phyloP scores from a whole-genome alignment of 2,888 invertebrate species.

The Dexiosoma caninum region DNA sequence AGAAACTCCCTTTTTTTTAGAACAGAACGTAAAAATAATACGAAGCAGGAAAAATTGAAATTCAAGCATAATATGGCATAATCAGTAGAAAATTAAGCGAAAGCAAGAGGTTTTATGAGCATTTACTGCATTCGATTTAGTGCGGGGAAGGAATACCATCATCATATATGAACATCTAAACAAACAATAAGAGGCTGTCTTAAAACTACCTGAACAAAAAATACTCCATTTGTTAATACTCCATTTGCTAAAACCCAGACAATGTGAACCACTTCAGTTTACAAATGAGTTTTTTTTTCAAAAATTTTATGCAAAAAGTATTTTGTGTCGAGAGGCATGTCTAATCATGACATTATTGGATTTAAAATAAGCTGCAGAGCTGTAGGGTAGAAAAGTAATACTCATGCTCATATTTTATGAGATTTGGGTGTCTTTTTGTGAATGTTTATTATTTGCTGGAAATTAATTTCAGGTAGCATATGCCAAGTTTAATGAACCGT shows the following conservation, averaged over 20 bases:
- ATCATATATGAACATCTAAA: slow-evolving; percentile 22
- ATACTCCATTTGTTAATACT: neutral
- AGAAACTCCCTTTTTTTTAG: slow-evolving; percentile 37
- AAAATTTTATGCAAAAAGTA: neutral
- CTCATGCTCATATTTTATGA: neutral
- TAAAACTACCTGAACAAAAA: slow-evolving; percentile 23
- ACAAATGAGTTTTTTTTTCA: neutral
- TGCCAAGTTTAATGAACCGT: slow-evolving; percentile 58
- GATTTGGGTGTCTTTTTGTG: slow-evolving; percentile 43
- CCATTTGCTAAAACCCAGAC: neutral
- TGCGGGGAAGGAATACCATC: neutral
- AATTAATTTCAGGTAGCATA: slow-evolving; percentile 62
- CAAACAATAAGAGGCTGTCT: neutral
- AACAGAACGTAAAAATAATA: neutral
- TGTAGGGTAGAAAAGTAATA: slow-evolving; percentile 1
- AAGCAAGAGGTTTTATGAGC: neutral
- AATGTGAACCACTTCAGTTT: neutral
- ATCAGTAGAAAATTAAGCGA: slow-evolving; percentile 18
- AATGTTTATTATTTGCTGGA: slow-evolving; percentile 44
- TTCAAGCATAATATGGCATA: slow-evolving; percentile 28
- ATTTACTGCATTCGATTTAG: neutral
- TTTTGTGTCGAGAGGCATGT: slow-evolving; percentile 32
- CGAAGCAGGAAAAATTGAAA: slow-evolving; percentile 8
- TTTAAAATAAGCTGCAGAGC: neutral
- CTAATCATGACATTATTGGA: slow-evolving; percentile 37